These are phyloP conservation scores for Sciurus niger DNA, from an alignment of 2,113 vertebrate genomes.

Conservation along the genomic window DNA sequence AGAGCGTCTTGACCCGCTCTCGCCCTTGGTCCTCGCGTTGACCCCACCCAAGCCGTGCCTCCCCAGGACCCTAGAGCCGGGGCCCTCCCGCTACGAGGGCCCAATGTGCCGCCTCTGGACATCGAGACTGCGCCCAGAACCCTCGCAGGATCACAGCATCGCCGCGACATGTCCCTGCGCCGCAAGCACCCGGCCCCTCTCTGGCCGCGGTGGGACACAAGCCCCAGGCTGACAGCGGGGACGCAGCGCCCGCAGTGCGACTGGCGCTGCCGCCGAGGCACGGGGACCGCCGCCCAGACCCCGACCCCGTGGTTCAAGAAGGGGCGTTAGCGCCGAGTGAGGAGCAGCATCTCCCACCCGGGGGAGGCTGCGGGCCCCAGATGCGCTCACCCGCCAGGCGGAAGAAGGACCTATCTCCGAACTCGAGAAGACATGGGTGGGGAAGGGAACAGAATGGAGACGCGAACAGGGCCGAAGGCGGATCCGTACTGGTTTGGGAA, in stretches of 20 bases:
- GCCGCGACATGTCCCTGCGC: neutral
- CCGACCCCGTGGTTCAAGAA: neutral
- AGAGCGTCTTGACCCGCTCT: neutral
- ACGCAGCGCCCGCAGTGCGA: conserved; percentile 81
- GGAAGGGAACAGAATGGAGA: neutral
- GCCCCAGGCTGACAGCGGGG: neutral
- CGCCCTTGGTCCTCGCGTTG: neutral
- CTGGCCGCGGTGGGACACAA: neutral
- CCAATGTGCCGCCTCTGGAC: neutral
- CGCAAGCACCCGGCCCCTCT: neutral
- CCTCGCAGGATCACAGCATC: neutral
- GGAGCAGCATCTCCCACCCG: neutral
- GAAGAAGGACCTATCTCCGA: neutral
- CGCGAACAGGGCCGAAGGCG: neutral
- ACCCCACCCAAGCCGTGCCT: conserved; percentile 6
- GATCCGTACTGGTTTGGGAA: neutral
- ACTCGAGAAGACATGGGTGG: neutral
- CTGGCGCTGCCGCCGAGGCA: conserved; percentile 63
- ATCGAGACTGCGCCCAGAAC: neutral
- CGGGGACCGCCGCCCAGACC: conserved; percentile 29
- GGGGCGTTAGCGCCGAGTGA: neutral
- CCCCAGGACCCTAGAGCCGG: neutral
- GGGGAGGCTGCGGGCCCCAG: neutral
- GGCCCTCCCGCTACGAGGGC: neutral
- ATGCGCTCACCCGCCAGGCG: neutral